Conservation (phyloP, 1,140 invertebrate species). For the Drosophila sechellia region DNA sequence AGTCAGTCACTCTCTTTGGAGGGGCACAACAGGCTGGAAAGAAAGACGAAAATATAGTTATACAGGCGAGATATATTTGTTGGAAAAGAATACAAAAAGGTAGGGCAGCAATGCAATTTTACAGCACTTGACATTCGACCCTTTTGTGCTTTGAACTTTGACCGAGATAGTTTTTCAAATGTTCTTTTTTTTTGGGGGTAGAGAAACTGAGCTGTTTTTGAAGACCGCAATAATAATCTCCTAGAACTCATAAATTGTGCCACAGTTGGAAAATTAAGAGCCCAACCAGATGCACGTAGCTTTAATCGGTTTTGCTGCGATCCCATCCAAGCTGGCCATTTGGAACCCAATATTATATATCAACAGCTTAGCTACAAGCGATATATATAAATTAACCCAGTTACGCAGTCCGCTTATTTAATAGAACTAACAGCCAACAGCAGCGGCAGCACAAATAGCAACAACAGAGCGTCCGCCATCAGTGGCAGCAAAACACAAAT, state of each 20-base stretch:
- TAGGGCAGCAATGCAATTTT: constrained; percentile 50
- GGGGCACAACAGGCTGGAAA: constrained; percentile 3
- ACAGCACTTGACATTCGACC: constrained; percentile 59
- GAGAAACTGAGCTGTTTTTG: too few relatives aligned
- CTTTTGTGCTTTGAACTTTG: constrained; percentile 32
- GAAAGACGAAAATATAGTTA: background rate
- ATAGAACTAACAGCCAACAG: constrained; percentile 36
- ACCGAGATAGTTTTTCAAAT: constrained; percentile 18
- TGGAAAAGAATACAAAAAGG: background rate
- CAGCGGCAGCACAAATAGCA: constrained; percentile 41
- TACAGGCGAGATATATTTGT: background rate
- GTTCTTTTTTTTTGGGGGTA: too few relatives aligned
- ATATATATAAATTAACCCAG: constrained; percentile 64
- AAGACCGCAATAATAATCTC: too few relatives aligned
- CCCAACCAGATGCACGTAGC: background rate
- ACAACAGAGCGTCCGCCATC: constrained; percentile 17
- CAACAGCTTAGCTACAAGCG: constrained; percentile 47
- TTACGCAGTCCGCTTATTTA: constrained; percentile 68
- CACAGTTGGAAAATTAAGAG: background rate
- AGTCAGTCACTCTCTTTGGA: constrained; percentile 40
- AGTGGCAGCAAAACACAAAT: constrained; percentile 58
- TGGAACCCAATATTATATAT: constrained; percentile 46
- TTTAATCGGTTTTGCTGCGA: constrained; percentile 15
- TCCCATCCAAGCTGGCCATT: constrained; percentile 19
- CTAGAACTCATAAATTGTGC: background rate